phyloP scores from a whole-genome alignment of 2,797 vertebrate species.

The Cuniculus paca region DNA sequence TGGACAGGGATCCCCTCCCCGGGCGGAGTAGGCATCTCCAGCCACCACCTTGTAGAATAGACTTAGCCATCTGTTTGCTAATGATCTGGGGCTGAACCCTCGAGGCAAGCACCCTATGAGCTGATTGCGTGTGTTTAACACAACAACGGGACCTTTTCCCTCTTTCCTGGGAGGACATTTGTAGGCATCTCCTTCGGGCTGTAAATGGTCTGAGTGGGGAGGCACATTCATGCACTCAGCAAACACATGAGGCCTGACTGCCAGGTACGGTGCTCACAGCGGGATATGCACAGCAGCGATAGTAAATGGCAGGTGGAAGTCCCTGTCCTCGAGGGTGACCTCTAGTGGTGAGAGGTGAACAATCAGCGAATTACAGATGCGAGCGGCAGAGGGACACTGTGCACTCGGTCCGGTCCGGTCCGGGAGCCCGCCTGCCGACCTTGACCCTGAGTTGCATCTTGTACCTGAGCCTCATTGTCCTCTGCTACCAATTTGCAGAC shows the following conservation, averaged over 20 bases:
- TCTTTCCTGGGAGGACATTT: not conserved
- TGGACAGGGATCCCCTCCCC: not conserved
- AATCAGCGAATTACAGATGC: not conserved
- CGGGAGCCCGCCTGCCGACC: not conserved
- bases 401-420: no score
- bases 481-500: not conserved
- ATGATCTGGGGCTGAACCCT: not conserved
- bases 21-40: not conserved
- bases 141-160: not conserved
- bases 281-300: no score
- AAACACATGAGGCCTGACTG: not conserved
- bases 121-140: not conserved
- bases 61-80: not conserved
- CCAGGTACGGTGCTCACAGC: accelerated
- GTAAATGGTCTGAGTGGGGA: not conserved
- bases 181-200: not conserved
- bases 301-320: not conserved
- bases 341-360: not conserved
- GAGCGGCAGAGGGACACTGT: accelerated
- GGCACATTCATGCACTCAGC: not conserved
- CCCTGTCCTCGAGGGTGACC: not conserved
- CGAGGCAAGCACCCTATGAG: not conserved
- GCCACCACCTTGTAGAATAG: not conserved
- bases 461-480: not conserved
- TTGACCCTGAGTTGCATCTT: not conserved